Percentiles rank a stretch among this genome's conserved stretches.
Evolutionary conservation across 35 echinoderm and acorn worm genomes (phyloP).

Genomic region (Lytechinus pictus): DNA sequence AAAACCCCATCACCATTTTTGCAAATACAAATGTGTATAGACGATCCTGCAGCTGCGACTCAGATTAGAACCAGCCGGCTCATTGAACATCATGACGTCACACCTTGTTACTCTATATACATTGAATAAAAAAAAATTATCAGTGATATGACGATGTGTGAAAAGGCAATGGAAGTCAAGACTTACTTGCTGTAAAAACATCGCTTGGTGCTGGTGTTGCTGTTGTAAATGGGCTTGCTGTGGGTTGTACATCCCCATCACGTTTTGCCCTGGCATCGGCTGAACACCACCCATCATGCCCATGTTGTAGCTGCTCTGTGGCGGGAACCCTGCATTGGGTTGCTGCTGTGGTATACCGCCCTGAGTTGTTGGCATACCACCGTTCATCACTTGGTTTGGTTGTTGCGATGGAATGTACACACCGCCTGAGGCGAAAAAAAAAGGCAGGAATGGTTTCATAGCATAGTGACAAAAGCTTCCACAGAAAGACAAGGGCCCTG

Average conservation of each 20-base stretch:
- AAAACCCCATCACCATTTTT: no score
- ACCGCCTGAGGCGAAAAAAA: slow-evolving; percentile 61
- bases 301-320: not conserved
- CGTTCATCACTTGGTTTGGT: slow-evolving; percentile 58
- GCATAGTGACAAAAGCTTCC: no score
- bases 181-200: slow-evolving; percentile 34
- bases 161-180: not conserved
- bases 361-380: slow-evolving; percentile 8
- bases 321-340: slow-evolving; percentile 33
- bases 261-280: not conserved
- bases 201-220: slow-evolving; percentile 24
- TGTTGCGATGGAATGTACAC: slow-evolving; percentile 91
- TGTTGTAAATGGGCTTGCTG: slow-evolving; percentile 44
- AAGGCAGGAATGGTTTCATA: not conserved
- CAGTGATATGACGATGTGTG: not conserved
- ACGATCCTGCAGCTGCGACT: no score
- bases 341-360: slow-evolving; percentile 31
- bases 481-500: no score
- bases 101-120: no score
- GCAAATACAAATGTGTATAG: no score
- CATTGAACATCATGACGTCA: no score
- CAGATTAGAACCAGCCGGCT: no score
- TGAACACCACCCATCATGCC: not conserved
- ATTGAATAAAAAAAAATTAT: no score
- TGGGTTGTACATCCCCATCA: slow-evolving; percentile 50